Base-by-base conservation (phyloP, 2,888 invertebrate species). In the Melanostoma scalare region DNA sequence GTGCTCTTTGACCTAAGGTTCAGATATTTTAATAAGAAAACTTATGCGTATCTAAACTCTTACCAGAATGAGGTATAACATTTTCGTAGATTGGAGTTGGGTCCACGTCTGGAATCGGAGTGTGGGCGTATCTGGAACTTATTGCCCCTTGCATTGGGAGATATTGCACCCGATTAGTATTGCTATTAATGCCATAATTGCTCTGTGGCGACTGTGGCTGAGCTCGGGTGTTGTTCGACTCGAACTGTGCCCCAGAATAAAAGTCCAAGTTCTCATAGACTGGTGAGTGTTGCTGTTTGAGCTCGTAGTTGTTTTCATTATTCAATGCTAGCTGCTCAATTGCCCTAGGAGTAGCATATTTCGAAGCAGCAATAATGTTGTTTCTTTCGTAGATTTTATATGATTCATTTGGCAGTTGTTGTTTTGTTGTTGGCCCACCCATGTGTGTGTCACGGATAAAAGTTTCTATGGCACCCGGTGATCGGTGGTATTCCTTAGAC, bases 221-320 rank as follows among this genome's bases (percentile, higher is more conserved):
- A 6, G 96, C 96, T 89, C 96, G 95, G 85, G 95, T 94, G 71
- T 89, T 89, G 30, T 85, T 91, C 85, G 85, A 92, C 53, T 75
- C 91, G 65, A 90, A 91, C 42, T 89, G 88, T 52, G 92, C 92
- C 1, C 65, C 61, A 6, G 69, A 71, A 92, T 96, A 96, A 89
- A 96, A 96, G 86, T 96, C 96, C 68, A 96, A 93, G 90, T 96
- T 96, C 90, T 96, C 96, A 89, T 96, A 96, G 35, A 96, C 94
- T 0, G 94, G 94, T 5, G 91, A 90, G 38, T 88, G 88, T 68
- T 89, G 89, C 33, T 88, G 87, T n/a, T 85, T 82, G 2, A 73
- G 61, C 10, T 81, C 78, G 48, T 73, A 75, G 3, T 50, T 92
- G 91, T 55, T 92, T 90, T 48, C 92, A 90, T 87, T 91, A 92